Base-by-base conservation (phyloP, 2,797 vertebrate genomes). In the Choloepus didactylus region DNA sequence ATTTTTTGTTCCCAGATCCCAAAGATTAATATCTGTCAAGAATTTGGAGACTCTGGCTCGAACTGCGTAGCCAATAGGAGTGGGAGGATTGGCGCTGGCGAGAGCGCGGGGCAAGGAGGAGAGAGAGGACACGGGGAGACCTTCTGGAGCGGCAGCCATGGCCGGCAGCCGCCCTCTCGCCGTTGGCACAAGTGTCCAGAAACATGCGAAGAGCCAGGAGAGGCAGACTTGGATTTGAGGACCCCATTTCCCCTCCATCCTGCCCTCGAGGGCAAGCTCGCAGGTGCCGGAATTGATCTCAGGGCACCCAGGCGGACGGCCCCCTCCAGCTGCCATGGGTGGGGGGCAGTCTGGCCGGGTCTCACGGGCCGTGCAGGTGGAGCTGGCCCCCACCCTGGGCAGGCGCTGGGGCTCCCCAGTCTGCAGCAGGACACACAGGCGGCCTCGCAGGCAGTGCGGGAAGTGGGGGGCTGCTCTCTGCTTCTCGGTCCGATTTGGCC, bases 121-220 rank as follows among this genome's bases (percentile, higher is more conserved):
- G 0, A 0, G 31, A 8, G 38, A n/a, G 12, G 18, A 21, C 41
- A 2, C 23, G 8, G 23, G 35, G 31, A 35, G 12, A 0, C 5
- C 2, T 38, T n/a, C 69, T n/a, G 73, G 44, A 59, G 49, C 21
- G 0, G 21, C 0, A 7, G 69, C 84, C 46, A 8, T 0, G 2
- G 21, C 72, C 23, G 3, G 9, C 25, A 3, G 44, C 64, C 2
- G 0, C 14, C 46, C 4, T 11, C 35, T 8, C 15, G 9, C 19
- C 14, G 2, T 60, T 35, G 5, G 29, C 31, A 4, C 0, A 0
- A 25, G 27, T 19, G 23, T 29, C 10, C 6, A 0, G 9, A 51
- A 19, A 15, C 12, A 9, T 6, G 18, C 9, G 31, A 10, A 44
- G 70, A 46, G 0, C 0, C 35, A 38, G 35, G 67, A n/a, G 18